These are phyloP conservation scores for Nibea albiflora DNA, from an alignment of 2,113 vertebrate genomes.

Conservation along the genomic window DNA sequence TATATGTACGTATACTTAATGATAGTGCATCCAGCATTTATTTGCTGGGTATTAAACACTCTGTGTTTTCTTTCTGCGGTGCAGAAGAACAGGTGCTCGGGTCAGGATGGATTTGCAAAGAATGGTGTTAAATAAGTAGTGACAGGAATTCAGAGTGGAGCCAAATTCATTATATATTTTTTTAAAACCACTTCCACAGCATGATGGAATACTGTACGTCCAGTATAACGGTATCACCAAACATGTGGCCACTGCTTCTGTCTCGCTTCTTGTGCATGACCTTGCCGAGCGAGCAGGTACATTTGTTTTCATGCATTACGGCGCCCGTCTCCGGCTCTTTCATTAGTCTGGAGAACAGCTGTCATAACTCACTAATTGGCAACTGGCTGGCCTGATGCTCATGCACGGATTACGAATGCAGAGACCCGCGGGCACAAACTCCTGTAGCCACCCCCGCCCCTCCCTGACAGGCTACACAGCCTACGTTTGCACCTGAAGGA, in stretches of 20 bases:
- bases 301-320: background rate
- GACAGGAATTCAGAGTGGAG: too few species aligned
- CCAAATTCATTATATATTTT: background rate
- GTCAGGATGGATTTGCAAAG: background rate
- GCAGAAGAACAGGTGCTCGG: background rate
- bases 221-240: background rate
- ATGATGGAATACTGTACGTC: background rate
- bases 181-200: background rate
- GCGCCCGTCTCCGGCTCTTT: background rate
- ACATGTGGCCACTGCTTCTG: background rate
- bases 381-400: background rate
- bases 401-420: too few species aligned
- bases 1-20: background rate
- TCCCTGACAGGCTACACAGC: too few species aligned
- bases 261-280: background rate
- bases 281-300: background rate
- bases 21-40: background rate
- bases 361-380: background rate
- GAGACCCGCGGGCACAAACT: too few species aligned
- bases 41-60: background rate
- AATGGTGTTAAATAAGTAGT: background rate
- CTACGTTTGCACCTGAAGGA: too few species aligned
- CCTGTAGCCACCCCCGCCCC: too few species aligned
- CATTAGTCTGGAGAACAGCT: background rate
- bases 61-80: too few species aligned